Conservation (phyloP, 2,113 vertebrate species). For the Catharus minimus region DNA sequence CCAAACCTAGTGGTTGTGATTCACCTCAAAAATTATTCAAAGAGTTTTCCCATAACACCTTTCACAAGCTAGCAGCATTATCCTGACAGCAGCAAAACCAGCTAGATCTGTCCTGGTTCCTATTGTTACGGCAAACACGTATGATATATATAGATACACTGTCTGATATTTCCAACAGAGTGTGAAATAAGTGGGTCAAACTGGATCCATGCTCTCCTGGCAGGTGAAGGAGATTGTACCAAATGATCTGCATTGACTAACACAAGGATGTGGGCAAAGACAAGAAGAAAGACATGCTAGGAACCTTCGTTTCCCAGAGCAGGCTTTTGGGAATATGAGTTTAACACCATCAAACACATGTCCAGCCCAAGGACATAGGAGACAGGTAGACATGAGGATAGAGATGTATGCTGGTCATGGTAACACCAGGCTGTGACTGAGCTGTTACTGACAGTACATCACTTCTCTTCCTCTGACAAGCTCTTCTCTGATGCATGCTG, state of each 20-base stretch:
- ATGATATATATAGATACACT: background rate
- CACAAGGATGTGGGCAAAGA: background rate
- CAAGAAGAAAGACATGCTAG: background rate
- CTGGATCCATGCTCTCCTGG: background rate
- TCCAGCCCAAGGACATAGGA: background rate
- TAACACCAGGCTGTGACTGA: background rate
- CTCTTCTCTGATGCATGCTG: background rate
- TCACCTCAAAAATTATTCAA: background rate
- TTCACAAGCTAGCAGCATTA: background rate
- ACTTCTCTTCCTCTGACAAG: background rate
- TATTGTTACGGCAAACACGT: background rate
- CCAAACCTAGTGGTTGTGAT: background rate
- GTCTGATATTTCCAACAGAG: background rate
- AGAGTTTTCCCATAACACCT: background rate
- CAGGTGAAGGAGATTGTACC: background rate
- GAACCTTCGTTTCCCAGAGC: background rate
- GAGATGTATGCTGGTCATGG: background rate
- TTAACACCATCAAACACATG: background rate
- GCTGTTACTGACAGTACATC: background rate
- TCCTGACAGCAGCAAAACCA: slow-evolving; percentile 15
- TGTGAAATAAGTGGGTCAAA: background rate
- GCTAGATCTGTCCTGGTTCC: slow-evolving; percentile 1
- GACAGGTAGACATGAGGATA: background rate
- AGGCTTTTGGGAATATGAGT: background rate
- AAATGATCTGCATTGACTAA: background rate